phyloP scores from a whole-genome alignment of 2,113 vertebrate genomes.

The Salvelinus fontinalis region DNA sequence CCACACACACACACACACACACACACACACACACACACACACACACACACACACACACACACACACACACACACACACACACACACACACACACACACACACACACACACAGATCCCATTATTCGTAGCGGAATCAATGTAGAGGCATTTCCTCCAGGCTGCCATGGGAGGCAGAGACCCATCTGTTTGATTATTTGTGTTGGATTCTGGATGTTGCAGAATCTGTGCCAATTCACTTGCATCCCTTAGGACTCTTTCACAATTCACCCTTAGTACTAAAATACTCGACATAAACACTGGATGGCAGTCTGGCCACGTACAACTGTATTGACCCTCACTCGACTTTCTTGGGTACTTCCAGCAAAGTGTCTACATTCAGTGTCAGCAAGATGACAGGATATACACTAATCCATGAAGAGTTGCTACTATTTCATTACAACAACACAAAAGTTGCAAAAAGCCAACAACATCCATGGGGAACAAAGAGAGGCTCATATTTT shows the following conservation, averaged over 20 bases:
- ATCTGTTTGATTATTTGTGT: not conserved
- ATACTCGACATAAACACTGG: conserved; percentile 38
- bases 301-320: conserved; percentile 33
- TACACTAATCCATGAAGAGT: no score
- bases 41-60: not conserved
- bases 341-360: no score
- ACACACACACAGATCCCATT: not conserved
- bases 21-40: conserved; percentile 11
- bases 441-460: no score
- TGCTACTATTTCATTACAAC: no score
- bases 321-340: not conserved
- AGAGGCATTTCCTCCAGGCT: conserved; percentile 14
- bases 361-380: no score
- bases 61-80: not conserved
- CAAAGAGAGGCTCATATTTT: no score
- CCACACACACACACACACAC: not conserved
- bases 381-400: no score
- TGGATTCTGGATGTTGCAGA: not conserved
- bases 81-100: conserved; percentile 2
- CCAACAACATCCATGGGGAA: no score
- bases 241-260: not conserved
- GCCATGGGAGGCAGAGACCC: not conserved
- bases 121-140: not conserved
- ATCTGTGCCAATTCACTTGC: not conserved
- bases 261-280: not conserved